Conservation (phyloP, 2,888 invertebrate species). For the Achlya flavicornis region DNA sequence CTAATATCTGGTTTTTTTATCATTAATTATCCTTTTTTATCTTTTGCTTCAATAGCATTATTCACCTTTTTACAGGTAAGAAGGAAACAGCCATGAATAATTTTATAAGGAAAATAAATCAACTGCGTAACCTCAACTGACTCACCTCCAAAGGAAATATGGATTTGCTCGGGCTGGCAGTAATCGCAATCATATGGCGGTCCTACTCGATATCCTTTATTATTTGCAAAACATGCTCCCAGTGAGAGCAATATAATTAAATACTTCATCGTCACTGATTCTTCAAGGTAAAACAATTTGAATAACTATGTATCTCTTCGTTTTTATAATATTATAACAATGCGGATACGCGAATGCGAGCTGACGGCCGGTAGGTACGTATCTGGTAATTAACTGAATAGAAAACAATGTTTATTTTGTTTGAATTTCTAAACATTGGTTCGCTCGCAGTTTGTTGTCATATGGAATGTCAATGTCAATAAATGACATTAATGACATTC, state of each 20-base stretch:
- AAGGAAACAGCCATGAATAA: not conserved
- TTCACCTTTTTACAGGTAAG: not conserved
- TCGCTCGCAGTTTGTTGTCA: not conserved
- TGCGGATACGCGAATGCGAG: not conserved
- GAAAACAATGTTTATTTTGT: not conserved
- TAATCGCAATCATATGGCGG: constrained; percentile 24
- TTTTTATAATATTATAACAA: not conserved
- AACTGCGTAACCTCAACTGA: not conserved
- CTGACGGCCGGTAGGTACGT: not conserved
- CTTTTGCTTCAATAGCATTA: too few relatives aligned
- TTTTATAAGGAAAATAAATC: constrained; percentile 2
- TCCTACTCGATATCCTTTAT: not conserved
- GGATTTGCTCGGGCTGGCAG: constrained; percentile 87
- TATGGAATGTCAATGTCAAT: not conserved
- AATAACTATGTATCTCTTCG: not conserved
- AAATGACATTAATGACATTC: not conserved
- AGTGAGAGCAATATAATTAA: constrained; percentile 1
- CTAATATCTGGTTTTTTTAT: too few relatives aligned
- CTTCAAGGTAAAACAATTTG: not conserved
- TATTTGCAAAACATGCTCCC: not conserved
- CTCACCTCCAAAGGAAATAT: constrained; percentile 59
- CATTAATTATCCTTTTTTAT: too few relatives aligned
- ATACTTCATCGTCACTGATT: not conserved
- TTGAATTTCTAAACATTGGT: not conserved
- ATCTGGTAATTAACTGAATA: not conserved